Conservation (phyloP, 2,113 vertebrate genomes). For the Cairina moschata region DNA sequence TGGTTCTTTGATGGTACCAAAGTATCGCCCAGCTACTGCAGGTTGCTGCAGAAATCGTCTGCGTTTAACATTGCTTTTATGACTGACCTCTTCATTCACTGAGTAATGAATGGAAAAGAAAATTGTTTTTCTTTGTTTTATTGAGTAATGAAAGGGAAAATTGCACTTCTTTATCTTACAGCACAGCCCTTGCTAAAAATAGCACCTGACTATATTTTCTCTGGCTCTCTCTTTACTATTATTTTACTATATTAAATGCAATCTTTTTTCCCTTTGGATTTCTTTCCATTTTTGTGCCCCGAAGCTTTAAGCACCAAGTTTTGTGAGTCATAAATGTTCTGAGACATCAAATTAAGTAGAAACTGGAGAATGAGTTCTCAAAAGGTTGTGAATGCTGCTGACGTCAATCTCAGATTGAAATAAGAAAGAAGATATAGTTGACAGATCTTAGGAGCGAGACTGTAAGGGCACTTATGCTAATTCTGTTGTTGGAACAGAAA, state of each 20-base stretch:
- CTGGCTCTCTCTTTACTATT: conserved; percentile 43
- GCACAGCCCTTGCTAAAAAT: conserved; percentile 37
- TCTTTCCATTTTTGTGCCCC: conserved; percentile 30
- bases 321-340: conserved; percentile 73
- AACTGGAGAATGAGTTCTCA: conserved; percentile 67
- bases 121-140: conserved; percentile 33
- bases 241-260: conserved; percentile 62
- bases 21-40: neutral
- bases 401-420: conserved; percentile 69
- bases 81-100: neutral
- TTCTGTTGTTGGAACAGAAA: conserved; percentile 53
- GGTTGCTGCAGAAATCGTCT: neutral
- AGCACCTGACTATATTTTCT: conserved; percentile 42
- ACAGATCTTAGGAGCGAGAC: conserved; percentile 29
- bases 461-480: conserved; percentile 61
- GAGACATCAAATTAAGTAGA: conserved; percentile 72
- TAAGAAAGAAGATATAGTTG: conserved; percentile 62
- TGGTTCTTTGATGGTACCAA: neutral
- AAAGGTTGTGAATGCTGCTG: conserved; percentile 69
- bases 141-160: conserved; percentile 16
- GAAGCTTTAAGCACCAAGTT: conserved; percentile 50
- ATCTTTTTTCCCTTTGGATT: conserved; percentile 36
- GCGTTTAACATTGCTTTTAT: neutral
- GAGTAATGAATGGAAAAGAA: conserved; percentile 21
- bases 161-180: neutral